Percentiles rank a stretch among this genome's conserved stretches.
phyloP scores from a whole-genome alignment of 2,888 invertebrate species.

The Aphelenchoides bicaudatus region DNA sequence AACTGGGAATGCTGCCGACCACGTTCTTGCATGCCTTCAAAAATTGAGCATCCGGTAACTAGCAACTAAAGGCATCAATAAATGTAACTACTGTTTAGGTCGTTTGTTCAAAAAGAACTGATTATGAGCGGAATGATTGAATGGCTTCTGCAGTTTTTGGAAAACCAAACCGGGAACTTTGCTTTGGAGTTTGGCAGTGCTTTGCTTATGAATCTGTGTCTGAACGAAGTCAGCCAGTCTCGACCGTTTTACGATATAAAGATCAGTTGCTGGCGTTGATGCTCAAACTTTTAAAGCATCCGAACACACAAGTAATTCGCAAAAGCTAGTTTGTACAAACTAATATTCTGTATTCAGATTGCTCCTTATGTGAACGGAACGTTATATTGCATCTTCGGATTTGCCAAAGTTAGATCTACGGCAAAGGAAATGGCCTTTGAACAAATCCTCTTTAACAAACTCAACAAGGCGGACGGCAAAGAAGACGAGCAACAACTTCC shows the following conservation, averaged over 20 bases:
- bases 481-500: conserved; percentile 33
- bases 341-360: conserved; percentile 23
- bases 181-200: conserved; percentile 40
- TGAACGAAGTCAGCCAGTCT: conserved; percentile 35
- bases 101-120: conserved; percentile 40
- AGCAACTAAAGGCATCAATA: neutral
- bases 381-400: conserved; percentile 31
- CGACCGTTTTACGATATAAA: conserved; percentile 35
- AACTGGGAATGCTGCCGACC: conserved; percentile 35
- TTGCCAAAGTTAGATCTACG: conserved; percentile 34
- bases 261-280: conserved; percentile 36
- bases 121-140: conserved; percentile 41
- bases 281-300: conserved; percentile 29
- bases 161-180: conserved; percentile 22
- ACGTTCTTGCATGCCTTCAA: conserved; percentile 39
- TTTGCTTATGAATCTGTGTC: conserved; percentile 37
- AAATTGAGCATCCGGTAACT: conserved; percentile 39
- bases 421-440: conserved; percentile 35
- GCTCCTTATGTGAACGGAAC: conserved; percentile 29
- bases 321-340: neutral
- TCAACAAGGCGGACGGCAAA: conserved; percentile 24
- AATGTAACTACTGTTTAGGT: conserved; percentile 23
- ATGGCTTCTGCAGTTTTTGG: conserved; percentile 33
- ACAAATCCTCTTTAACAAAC: conserved; percentile 25
- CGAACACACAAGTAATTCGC: conserved; percentile 29